Base-by-base conservation (phyloP, 2,888 invertebrate species). In the Erebia palarica region DNA sequence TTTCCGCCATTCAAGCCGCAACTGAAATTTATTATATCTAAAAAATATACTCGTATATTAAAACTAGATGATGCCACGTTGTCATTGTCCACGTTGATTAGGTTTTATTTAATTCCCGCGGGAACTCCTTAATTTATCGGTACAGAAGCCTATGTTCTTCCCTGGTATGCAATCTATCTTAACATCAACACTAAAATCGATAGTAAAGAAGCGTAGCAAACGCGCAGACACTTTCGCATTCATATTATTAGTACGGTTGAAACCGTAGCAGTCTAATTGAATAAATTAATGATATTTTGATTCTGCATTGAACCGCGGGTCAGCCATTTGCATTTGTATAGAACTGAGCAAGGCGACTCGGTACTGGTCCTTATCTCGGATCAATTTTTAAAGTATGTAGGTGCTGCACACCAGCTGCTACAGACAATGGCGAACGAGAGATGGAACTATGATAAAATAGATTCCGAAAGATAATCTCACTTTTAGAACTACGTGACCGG, bases 331-430 rank as follows among this genome's bases (percentile, higher is more conserved):
- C 59, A 66, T 66, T 66, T 66, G 65, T 66, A 66, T 66, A 66
- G 66, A 67, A 44, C 65, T 65, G 66, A 66, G 47, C 66, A 11
- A 67, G 59, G 49, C 59, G 16, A 18, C 67, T 11, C 27, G n/a
- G 67, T 49, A 49, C 59, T 49, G 49, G 67, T 44, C 59, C 10
- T 67, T 67, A 67, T 67, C 67, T 59, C 3, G 49, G 59, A 67
- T 67, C 67, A 67, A 67, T 59, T 67, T 67, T 67, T 58, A 21
- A 67, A 67, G 58, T 59, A 67, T 67, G 58, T 67, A 67, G 47
- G 58, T 67, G 47, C 59, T 67, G 47, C 44, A 27, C 67, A 58
- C 66, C 47, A 58, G 21, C 59, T n/a, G 59, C 58, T n/a, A 42
- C 18, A 21, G 11, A 67, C 67, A 67, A 67, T 59, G 47, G 59